Conservation (phyloP, 2,797 vertebrate genomes). For the Leptodon cayanensis region DNA sequence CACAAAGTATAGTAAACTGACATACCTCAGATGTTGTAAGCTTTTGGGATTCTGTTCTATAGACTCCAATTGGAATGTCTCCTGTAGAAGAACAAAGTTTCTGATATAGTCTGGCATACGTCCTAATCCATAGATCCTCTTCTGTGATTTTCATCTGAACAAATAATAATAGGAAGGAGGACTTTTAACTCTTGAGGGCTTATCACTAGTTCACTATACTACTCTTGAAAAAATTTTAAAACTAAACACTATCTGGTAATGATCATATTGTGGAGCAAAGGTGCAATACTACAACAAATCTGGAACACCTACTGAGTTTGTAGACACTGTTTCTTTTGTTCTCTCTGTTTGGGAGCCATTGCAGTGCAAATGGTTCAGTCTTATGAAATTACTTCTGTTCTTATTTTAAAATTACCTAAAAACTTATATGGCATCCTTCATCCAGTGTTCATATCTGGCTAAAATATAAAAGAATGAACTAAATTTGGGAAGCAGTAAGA, state of each 20-base stretch:
- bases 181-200: neutral
- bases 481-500: neutral
- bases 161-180: neutral
- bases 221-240: neutral
- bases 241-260: neutral
- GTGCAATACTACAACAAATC: neutral
- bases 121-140: conserved; percentile 84
- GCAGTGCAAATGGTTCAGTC: neutral
- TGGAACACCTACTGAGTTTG: neutral
- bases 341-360: neutral
- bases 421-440: neutral
- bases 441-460: neutral
- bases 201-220: neutral
- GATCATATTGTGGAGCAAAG: neutral
- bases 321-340: neutral
- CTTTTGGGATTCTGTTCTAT: conserved; percentile 81
- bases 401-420: neutral
- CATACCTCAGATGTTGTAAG: conserved; percentile 79
- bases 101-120: conserved; percentile 84
- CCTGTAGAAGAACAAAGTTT: conserved; percentile 82
- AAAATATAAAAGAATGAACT: neutral
- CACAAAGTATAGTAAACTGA: neutral
- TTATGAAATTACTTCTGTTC: neutral
- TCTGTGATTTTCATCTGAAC: conserved; percentile 83
- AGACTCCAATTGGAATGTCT: conserved; percentile 86